A percentile compares a stretch with the other conserved stretches of the same genome.
phyloP scores from a whole-genome alignment of 2,797 vertebrate genomes.

The Sebastes ruberrimus region DNA sequence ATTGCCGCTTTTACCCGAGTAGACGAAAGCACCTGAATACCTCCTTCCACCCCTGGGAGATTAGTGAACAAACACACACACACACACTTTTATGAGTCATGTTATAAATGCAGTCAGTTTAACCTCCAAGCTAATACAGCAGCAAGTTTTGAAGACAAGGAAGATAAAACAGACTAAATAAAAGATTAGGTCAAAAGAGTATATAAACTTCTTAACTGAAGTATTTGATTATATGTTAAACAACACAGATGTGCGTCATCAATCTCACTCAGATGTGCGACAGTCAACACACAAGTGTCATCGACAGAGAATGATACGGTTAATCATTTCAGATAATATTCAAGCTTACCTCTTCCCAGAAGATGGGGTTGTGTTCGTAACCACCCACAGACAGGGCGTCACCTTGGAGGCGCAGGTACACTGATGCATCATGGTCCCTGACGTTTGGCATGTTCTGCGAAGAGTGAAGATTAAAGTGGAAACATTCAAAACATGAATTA shows the following conservation, averaged over 20 bases:
- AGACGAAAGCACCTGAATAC: neutral
- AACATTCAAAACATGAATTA: neutral
- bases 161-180: constrained; percentile 1
- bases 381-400: constrained; percentile 97
- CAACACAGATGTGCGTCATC: neutral
- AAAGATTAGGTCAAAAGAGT: constrained; percentile 20
- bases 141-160: neutral
- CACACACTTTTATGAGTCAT: neutral
- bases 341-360: constrained; percentile 93
- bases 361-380: constrained; percentile 95
- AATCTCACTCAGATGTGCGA: neutral
- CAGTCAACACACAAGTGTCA: neutral
- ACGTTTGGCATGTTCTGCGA: constrained; percentile 97
- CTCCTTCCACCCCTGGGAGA: neutral
- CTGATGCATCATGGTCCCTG: constrained; percentile 95
- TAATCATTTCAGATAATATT: neutral
- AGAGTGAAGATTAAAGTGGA: constrained; percentile 8
- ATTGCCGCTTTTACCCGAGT: neutral
- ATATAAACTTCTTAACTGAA: constrained; percentile 10
- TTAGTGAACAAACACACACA: neutral
- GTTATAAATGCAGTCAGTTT: neutral
- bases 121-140: constrained; percentile 26
- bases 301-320: neutral
- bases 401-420: constrained; percentile 98
- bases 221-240: constrained; percentile 11